Evolutionary conservation across 2,888 invertebrate species (phyloP), one percentile per base, ranked within the genome.

Genomic region (Actias luna): DNA sequence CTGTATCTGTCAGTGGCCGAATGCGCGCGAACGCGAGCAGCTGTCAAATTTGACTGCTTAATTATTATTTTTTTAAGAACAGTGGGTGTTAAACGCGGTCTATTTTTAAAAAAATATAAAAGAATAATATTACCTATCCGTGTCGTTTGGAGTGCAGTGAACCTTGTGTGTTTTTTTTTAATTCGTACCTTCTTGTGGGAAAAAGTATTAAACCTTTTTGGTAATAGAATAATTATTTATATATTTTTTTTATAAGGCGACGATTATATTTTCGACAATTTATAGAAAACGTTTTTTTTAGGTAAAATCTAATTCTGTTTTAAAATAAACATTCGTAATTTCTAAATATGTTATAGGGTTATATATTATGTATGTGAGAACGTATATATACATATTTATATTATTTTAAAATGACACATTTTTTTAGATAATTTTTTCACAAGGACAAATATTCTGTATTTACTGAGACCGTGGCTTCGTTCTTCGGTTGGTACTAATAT

Each of bases 111-210:
- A 79, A 50, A 78, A 78, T 73, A 75, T 69, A 70, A 72, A 72
- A 76, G 22, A 5, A 46, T 22, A n/a, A 18, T 39, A 16, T 50
- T 50, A 50, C 25, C 25, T 50, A 50, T 25, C 46, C 25, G 46
- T 50, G 46, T 50, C 46, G 22, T 77, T 73, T 74, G 79, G 84
- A 89, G 89, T 90, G 88, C 88, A 89, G 91, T 91, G 89, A 86
- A 78, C 87, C n/a, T n/a, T 77, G 69, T 75, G 69, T 69, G 65
- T 65, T 65, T 59, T 66, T 65, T 65, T 59, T 66, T 25, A 12
- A 50, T 50, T 50, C 12, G 63, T 70, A 59, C 60, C 61, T n/a
- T n/a, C n/a, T n/a, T 66, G 73, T 72, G 71, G 68, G 73, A 66
- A 71, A 73, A 76, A 71, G 73, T 75, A 74, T 68, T 25, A 27